phyloP scores from a whole-genome alignment of 2,888 invertebrate species.

The Pandemis heparana region DNA sequence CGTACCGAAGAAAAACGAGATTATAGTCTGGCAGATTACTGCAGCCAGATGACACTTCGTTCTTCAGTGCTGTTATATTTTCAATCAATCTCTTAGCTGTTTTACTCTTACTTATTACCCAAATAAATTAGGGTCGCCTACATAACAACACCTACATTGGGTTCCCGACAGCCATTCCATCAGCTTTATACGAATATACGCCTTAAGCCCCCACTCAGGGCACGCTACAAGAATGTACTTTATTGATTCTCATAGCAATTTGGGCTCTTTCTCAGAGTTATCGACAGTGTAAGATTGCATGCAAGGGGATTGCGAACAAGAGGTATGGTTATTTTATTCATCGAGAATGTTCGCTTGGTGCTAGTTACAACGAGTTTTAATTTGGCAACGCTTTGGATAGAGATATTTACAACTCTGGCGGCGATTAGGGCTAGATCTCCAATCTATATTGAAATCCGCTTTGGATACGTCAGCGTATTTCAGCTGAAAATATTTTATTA shows the following conservation, averaged over 20 bases:
- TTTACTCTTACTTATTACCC: conserved; percentile 1
- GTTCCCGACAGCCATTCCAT: conserved; percentile 8
- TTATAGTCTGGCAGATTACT: too few relatives aligned
- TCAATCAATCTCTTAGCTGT: too few relatives aligned
- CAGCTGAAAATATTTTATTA: too few relatives aligned
- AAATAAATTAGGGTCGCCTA: conserved; percentile 6
- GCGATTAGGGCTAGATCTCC: neutral
- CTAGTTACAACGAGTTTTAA: conserved; percentile 49
- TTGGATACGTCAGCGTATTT: too few relatives aligned
- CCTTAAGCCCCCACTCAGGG: conserved; percentile 14
- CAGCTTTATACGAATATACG: conserved; percentile 19
- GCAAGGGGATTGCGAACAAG: conserved; percentile 50
- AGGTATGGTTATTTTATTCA: conserved; percentile 68
- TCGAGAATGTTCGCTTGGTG: conserved; percentile 50
- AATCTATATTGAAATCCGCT: too few relatives aligned
- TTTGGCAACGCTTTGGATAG: conserved; percentile 41
- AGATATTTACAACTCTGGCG: conserved; percentile 17
- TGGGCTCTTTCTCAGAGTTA: conserved; percentile 32
- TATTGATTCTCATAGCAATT: conserved; percentile 43
- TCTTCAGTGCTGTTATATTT: too few relatives aligned
- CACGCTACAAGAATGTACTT: conserved; percentile 35
- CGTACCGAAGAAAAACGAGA: neutral
- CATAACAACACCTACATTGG: conserved; percentile 3
- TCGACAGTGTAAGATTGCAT: conserved; percentile 36
- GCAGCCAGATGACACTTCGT: too few relatives aligned